These are phyloP conservation scores for Nothobranchius kuhntae DNA, from an alignment of 2,113 vertebrate genomes.

Conservation along the genomic window DNA sequence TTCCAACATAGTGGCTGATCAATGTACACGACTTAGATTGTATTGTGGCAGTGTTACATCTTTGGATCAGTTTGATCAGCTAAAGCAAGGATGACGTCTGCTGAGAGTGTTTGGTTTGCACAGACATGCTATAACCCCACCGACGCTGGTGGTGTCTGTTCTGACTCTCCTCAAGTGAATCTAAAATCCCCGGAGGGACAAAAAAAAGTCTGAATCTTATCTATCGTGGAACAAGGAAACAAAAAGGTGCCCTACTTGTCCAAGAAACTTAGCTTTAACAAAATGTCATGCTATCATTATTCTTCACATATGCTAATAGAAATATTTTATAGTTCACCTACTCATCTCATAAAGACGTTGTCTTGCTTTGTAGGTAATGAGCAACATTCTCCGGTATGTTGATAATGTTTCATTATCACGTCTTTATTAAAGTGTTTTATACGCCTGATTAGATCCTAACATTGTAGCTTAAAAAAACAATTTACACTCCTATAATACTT, in stretches of 20 bases:
- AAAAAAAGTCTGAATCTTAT: constrained; percentile 59
- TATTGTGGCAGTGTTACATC: constrained; percentile 37
- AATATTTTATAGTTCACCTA: too few species aligned
- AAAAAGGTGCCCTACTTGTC: constrained; percentile 36
- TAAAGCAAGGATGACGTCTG: constrained; percentile 59
- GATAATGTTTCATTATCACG: too few species aligned
- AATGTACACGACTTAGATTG: constrained; percentile 29
- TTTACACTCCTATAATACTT: too few species aligned
- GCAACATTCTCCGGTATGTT: too few species aligned
- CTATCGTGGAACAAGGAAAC: constrained; percentile 46
- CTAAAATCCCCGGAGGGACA: constrained; percentile 63
- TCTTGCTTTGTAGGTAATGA: too few species aligned
- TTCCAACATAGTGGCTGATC: constrained; percentile 13
- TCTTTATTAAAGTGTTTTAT: too few species aligned
- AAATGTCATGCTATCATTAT: constrained; percentile 50
- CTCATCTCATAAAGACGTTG: too few species aligned
- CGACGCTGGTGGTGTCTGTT: constrained; percentile 57
- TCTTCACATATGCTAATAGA: too few species aligned
- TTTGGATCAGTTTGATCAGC: constrained; percentile 58
- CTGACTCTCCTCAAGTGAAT: constrained; percentile 64
- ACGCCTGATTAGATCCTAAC: too few species aligned
- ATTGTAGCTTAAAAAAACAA: too few species aligned
- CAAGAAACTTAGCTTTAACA: constrained; percentile 36
- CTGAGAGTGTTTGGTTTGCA: constrained; percentile 50
- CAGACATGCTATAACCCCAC: constrained; percentile 45